phyloP scores from a whole-genome alignment of 2,797 vertebrate genomes.

The Sebastes diploproa region DNA sequence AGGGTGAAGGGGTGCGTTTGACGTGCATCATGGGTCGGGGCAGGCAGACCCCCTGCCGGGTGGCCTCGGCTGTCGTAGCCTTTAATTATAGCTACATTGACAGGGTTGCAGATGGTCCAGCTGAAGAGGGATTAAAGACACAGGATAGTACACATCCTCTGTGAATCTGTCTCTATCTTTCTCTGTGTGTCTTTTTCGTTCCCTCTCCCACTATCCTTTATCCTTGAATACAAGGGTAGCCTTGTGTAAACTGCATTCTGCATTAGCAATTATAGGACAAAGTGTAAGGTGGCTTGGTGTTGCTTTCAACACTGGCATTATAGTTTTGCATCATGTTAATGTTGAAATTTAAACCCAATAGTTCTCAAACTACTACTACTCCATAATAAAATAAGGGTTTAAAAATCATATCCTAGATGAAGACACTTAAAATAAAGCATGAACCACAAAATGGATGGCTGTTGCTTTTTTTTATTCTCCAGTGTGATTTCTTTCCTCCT shows the following conservation, averaged over 20 bases:
- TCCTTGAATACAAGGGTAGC: not conserved
- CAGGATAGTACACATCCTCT: conserved; percentile 12
- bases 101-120: conserved; percentile 75
- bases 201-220: not conserved
- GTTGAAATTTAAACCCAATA: not conserved
- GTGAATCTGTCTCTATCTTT: not conserved
- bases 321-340: not conserved
- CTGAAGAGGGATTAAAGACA: conserved; percentile 54
- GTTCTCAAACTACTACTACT: not conserved
- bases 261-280: not conserved
- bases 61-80: conserved; percentile 73
- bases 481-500: not conserved
- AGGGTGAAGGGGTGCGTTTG: conserved; percentile 60
- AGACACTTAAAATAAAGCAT: not conserved
- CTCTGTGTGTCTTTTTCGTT: not conserved
- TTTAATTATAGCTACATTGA: conserved; percentile 78
- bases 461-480: not conserved
- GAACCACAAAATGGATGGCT: not conserved
- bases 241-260: not conserved
- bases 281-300: not conserved
- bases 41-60: conserved; percentile 70
- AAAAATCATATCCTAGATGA: not conserved
- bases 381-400: not conserved
- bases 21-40: conserved; percentile 52
- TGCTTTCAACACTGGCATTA: not conserved